A percentile compares a stretch with the other conserved stretches of the same genome.
phyloP scores from a whole-genome alignment of 1,140 invertebrate species.

The Atopsyche davidsoni region DNA sequence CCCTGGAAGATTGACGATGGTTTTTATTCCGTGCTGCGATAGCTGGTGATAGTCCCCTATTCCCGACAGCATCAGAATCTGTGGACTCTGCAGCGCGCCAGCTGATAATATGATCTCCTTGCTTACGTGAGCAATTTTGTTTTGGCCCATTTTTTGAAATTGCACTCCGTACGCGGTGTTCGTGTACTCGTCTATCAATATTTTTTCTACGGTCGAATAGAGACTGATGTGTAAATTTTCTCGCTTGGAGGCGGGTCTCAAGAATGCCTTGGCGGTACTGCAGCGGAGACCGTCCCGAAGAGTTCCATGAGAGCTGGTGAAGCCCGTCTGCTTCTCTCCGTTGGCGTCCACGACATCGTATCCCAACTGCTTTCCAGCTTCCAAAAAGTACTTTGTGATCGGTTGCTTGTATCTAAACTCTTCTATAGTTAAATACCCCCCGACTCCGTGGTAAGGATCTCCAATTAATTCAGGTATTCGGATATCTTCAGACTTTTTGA shows the following conservation, averaged over 20 bases:
- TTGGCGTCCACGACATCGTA: constrained; percentile 69
- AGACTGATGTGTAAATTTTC: constrained; percentile 68
- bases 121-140: constrained; percentile 47
- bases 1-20: constrained; percentile 55
- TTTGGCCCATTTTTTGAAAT: constrained; percentile 49
- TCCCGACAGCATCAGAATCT: constrained; percentile 76
- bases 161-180: constrained; percentile 56
- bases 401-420: constrained; percentile 56
- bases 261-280: constrained; percentile 75
- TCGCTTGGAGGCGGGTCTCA: constrained; percentile 62
- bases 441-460: constrained; percentile 62
- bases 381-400: constrained; percentile 58
- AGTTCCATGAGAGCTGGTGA: constrained; percentile 67
- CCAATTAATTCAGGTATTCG: constrained; percentile 52
- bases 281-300: constrained; percentile 75
- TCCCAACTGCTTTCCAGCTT: constrained; percentile 63
- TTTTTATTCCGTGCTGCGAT: constrained; percentile 52
- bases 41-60: constrained; percentile 63
- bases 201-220: constrained; percentile 57
- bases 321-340: constrained; percentile 66
- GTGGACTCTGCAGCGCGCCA: constrained; percentile 66
- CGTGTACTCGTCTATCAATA: constrained; percentile 53
- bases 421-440: constrained; percentile 63
- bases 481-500: constrained; percentile 68
- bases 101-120: constrained; percentile 69